Conservation (phyloP, 2,888 invertebrate species). For the Chrysodeixis includens region DNA sequence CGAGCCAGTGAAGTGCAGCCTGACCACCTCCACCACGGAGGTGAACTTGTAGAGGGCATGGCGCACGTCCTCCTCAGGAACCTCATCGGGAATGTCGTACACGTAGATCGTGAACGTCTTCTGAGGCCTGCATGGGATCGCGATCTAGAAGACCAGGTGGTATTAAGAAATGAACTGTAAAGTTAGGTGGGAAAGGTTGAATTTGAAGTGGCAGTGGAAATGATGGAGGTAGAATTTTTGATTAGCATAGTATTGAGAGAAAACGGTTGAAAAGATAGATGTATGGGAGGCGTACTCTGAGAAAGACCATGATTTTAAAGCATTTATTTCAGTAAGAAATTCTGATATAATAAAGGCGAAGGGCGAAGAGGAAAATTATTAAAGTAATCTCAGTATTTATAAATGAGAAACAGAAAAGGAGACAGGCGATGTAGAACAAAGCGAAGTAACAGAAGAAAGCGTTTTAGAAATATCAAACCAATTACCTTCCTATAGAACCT, state of each 20-base stretch:
- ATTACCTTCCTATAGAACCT: conserved; percentile 95
- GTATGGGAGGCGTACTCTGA: background rate
- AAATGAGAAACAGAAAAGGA: conserved; percentile 12
- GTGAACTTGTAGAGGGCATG: conserved; percentile 94
- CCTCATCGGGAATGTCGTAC: conserved; percentile 94
- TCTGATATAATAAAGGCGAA: conserved; percentile 46
- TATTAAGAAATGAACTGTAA: background rate
- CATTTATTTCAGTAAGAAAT: background rate
- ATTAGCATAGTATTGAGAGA: no score
- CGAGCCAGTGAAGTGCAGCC: conserved; percentile 89
- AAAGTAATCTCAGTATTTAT: conserved; percentile 10
- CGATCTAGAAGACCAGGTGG: conserved; percentile 85
- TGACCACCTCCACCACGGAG: conserved; percentile 94
- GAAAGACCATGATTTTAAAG: background rate
- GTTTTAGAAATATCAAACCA: conserved; percentile 51
- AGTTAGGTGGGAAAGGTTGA: background rate
- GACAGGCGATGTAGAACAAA: conserved; percentile 32
- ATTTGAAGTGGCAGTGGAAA: no score
- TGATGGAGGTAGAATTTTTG: no score
- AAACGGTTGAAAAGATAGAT: no score
- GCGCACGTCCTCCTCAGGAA: conserved; percentile 95
- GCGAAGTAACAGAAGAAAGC: conserved; percentile 38
- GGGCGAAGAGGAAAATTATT: conserved; percentile 67
- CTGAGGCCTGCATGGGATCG: conserved; percentile 95
- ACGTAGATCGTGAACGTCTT: conserved; percentile 96